Conservation (phyloP, 2,797 vertebrate genomes). For the Hylomyscus alleni region DNA sequence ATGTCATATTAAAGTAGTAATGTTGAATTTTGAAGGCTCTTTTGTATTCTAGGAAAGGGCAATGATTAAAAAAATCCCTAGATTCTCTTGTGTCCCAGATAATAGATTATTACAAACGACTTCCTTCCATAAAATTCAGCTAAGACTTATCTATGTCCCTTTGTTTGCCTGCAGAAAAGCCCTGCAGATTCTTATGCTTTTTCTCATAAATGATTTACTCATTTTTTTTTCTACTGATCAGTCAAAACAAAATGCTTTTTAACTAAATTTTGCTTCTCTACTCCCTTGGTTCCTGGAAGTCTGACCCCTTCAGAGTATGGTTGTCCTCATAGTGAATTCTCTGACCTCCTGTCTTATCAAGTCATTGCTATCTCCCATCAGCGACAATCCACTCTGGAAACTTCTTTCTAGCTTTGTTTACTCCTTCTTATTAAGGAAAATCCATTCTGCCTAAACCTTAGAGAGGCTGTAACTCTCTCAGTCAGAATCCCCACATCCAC, state of each 20-base stretch:
- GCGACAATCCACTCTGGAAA: neutral
- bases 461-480: neutral
- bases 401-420: neutral
- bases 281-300: neutral
- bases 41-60: neutral
- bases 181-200: neutral
- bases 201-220: constrained; percentile 7
- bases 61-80: neutral
- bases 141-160: neutral
- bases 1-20: neutral
- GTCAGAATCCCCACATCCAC: neutral
- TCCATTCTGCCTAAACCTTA: neutral
- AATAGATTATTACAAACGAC: neutral
- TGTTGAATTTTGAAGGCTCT: neutral
- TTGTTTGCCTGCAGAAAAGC: constrained; percentile 17
- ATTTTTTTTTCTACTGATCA: neutral
- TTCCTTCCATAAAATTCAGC: neutral
- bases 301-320: neutral
- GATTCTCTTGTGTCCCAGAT: constrained; percentile 1
- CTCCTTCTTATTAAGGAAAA: neutral
- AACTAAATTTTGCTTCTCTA: constrained; percentile 8
- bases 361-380: neutral
- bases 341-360: neutral
- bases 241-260: constrained; percentile 26
- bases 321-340: neutral